Base-by-base conservation (phyloP, 2,113 vertebrate species). In the Sialia sialis region DNA sequence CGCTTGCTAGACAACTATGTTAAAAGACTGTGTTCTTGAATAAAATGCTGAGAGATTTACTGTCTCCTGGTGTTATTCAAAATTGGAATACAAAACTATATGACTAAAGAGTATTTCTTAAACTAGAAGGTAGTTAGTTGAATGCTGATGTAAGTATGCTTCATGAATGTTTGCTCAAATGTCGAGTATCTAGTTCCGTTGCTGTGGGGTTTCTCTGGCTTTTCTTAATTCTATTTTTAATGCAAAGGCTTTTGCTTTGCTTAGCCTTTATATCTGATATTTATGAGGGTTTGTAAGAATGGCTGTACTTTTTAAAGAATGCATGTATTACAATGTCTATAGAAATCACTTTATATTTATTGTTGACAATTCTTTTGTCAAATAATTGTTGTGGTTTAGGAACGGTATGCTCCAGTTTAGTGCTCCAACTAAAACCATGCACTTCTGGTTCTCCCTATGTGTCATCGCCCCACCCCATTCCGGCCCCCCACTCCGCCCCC, bases 381-480 rank as follows among this genome's bases (percentile, higher is more conserved):
- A 63, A 30, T 30, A 34, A 12, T 54, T 63, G 3, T 23, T 52
- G 30, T 16, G 16, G 8, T 55, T 48, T 70, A 63, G 25, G 21
- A 55, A 55, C 26, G 3, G 7, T 63, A 39, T 48, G 48, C 39
- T 48, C 25, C 25, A 70, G 20, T 48, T 54, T 30, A 41, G 7
- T 30, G 8, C 8, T 62, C 16, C 32, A 38, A 4, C 23, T 46
- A 39, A 62, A 52, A 46, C 12, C 27, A 44, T 15, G 11, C 2
- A 10, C 14, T 18, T 6, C 17, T 44, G 3, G 0, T 18, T 52
- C 10, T 11, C 5, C 6, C 2, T 36, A 60, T 44, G 14, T n/a
- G 10, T 22, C 2, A 3, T 3, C 25, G 2, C 30, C 15, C 4
- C 46, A 21, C 12, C 20, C 46, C 38, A 39, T 13, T 39, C 39